Conservation (phyloP, 2,888 invertebrate genomes). For the Ceraclea dissimilis region DNA sequence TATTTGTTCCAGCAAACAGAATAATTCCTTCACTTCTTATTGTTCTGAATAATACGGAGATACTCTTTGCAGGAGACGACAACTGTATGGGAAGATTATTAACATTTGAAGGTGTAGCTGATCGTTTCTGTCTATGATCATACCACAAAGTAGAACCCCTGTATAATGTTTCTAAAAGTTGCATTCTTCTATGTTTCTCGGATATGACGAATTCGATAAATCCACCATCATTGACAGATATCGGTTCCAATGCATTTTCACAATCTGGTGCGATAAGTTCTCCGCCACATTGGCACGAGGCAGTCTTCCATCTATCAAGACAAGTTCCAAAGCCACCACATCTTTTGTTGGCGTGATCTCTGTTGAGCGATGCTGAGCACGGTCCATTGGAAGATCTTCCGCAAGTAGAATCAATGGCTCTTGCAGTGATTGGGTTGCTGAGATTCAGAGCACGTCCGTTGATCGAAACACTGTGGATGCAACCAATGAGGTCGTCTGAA, state of each 20-base stretch:
- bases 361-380: constrained; percentile 43
- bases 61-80: constrained; percentile 56
- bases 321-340: constrained; percentile 65
- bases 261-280: constrained; percentile 73
- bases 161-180: constrained; percentile 73
- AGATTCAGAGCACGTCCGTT: constrained; percentile 80
- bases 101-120: constrained; percentile 28
- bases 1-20: constrained; percentile 80
- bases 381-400: constrained; percentile 59
- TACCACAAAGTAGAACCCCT: constrained; percentile 65
- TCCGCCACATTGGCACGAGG: constrained; percentile 64
- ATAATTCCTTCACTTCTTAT: constrained; percentile 69
- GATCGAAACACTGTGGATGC: constrained; percentile 82
- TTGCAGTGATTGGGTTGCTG: constrained; percentile 64
- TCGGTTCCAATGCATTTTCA: constrained; percentile 65
- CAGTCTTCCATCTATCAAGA: constrained; percentile 76
- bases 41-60: constrained; percentile 78
- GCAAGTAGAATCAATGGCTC: constrained; percentile 70
- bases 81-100: constrained; percentile 29
- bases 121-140: constrained; percentile 36
- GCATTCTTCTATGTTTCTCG: constrained; percentile 80
- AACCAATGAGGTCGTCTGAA: constrained; percentile 90
- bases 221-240: constrained; percentile 70
- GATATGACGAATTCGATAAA: constrained; percentile 72
- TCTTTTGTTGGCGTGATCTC: constrained; percentile 38